Percentiles rank a stretch among this genome's conserved stretches.
Evolutionary conservation across 2,113 vertebrate genomes (phyloP).

Genomic region (Ceuthmochares aereus): DNA sequence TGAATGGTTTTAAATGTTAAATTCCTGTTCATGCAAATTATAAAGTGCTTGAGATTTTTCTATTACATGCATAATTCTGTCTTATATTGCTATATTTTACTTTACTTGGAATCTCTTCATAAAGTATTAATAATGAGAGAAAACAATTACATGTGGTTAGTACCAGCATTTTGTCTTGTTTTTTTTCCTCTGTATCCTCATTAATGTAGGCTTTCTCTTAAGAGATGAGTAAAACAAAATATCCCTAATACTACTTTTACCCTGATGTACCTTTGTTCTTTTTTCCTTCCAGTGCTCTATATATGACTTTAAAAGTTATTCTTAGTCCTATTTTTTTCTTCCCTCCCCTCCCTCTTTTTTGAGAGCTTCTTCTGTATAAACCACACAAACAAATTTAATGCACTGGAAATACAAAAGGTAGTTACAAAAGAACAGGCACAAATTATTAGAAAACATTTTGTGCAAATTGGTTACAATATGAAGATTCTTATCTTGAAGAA

Average conservation of each 20-base stretch:
- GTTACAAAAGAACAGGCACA: constrained; percentile 38
- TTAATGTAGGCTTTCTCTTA: constrained; percentile 7
- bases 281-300: constrained; percentile 11
- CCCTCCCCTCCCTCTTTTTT: background rate
- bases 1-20: background rate
- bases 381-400: constrained; percentile 36
- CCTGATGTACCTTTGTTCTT: constrained; percentile 59
- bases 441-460: constrained; percentile 49
- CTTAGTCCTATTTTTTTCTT: background rate
- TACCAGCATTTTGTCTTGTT: background rate
- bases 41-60: constrained; percentile 14
- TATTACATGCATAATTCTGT: constrained; percentile 1
- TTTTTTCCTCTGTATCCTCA: background rate
- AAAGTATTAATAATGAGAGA: background rate
- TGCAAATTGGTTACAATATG: constrained; percentile 46
- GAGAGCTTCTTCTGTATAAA: constrained; percentile 13
- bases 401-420: constrained; percentile 56
- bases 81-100: background rate
- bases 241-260: constrained; percentile 20
- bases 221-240: constrained; percentile 25
- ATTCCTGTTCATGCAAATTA: background rate
- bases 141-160: background rate
- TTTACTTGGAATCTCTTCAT: constrained; percentile 15
- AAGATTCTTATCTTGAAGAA: constrained; percentile 54
- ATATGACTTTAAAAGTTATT: constrained; percentile 18